Evolutionary conservation across 1,140 invertebrate species (phyloP).

Genomic region (Nautilus pompilius): DNA sequence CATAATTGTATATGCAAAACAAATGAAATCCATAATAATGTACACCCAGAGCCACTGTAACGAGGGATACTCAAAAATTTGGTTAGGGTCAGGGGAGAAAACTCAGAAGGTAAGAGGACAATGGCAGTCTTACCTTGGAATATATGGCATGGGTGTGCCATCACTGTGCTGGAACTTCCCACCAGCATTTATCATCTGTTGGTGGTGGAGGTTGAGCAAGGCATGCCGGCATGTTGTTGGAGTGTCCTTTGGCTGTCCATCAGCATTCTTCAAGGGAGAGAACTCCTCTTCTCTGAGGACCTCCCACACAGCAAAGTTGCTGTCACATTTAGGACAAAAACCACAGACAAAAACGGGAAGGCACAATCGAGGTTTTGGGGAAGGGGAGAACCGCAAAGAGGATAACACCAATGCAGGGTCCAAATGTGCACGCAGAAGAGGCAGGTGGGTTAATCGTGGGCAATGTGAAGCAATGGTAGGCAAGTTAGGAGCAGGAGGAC

Average conservation of each 20-base stretch:
- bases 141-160: conserved; percentile 56
- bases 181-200: conserved; percentile 81
- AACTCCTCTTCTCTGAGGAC: conserved; percentile 91
- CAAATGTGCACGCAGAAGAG: too few relatives aligned
- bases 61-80: too few relatives aligned
- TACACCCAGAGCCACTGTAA: too few relatives aligned
- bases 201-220: conserved; percentile 76
- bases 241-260: conserved; percentile 82
- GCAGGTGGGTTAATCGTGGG: too few relatives aligned
- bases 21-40: not conserved
- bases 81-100: too few relatives aligned
- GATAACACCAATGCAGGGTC: too few relatives aligned
- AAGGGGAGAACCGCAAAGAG: too few relatives aligned
- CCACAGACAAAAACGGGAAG: conserved; percentile 31
- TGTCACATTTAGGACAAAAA: conserved; percentile 50
- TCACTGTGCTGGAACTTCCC: conserved; percentile 63
- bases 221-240: conserved; percentile 80
- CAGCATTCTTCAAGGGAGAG: conserved; percentile 93
- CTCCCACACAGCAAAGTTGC: conserved; percentile 89
- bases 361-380: too few relatives aligned
- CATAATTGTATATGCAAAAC: not conserved
- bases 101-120: too few relatives aligned
- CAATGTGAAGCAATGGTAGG: too few relatives aligned
- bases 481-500: too few relatives aligned
- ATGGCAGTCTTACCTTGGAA: conserved; percentile 54